Percentiles rank a stretch among this genome's conserved stretches.
These are phyloP conservation scores for Heteropelma amictum DNA, from an alignment of 2,888 invertebrate genomes.

Conservation along the genomic window DNA sequence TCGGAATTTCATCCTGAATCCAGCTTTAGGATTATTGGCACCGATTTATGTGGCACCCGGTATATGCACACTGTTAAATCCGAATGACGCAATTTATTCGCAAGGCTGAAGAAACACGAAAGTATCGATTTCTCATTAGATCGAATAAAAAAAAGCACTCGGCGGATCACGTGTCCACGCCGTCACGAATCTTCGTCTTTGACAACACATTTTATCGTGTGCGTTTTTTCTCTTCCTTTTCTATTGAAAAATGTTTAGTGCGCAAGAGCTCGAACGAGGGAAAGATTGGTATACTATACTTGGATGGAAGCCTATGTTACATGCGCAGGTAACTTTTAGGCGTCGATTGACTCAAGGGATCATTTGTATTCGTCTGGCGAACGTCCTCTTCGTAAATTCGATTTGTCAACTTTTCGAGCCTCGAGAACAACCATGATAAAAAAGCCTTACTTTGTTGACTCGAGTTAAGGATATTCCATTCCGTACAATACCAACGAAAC, in stretches of 20 bases:
- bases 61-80: conserved; percentile 18
- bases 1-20: no score
- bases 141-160: conserved; percentile 2
- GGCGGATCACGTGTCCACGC: conserved; percentile 18
- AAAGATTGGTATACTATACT: no score
- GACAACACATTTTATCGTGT: not conserved
- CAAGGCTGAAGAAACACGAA: conserved; percentile 37
- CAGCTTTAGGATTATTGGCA: no score
- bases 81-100: conserved; percentile 39
- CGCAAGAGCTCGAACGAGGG: not conserved
- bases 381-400: conserved; percentile 16
- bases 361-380: conserved; percentile 52
- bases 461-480: no score
- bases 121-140: conserved; percentile 47
- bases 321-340: no score
- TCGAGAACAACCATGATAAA: not conserved
- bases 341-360: conserved; percentile 2
- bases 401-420: conserved; percentile 2
- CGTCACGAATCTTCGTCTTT: conserved; percentile 15
- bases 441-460: not conserved
- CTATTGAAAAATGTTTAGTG: not conserved
- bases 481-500: no score
- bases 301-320: no score
- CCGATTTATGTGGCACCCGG: no score
- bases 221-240: no score